Evolutionary conservation across 2,888 invertebrate genomes (phyloP).

Genomic region (Epirrhoe alternata): DNA sequence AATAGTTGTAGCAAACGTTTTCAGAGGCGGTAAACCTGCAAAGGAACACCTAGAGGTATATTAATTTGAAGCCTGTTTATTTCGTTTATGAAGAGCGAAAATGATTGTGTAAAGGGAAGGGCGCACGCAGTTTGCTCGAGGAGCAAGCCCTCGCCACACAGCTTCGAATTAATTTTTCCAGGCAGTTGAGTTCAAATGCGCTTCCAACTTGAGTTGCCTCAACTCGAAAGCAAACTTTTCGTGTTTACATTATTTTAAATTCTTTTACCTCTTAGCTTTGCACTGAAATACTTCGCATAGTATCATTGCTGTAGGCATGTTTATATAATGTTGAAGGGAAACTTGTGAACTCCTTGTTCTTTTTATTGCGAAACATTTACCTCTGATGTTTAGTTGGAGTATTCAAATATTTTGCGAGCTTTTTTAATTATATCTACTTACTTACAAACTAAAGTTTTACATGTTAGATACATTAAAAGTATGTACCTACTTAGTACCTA

Average conservation of each 20-base stretch:
- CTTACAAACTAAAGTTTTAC: no score
- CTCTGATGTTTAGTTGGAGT: slow-evolving; percentile 9
- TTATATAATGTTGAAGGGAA: slow-evolving; percentile 58
- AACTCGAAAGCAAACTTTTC: slow-evolving; percentile 82
- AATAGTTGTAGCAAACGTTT: slow-evolving; percentile 38
- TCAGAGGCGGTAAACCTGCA: slow-evolving; percentile 41
- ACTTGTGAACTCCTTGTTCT: slow-evolving; percentile 16
- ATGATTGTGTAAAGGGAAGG: slow-evolving; percentile 62
- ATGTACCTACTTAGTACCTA: background rate
- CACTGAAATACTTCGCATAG: slow-evolving; percentile 70
- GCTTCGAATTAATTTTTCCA: slow-evolving; percentile 82
- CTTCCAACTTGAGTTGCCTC: slow-evolving; percentile 77
- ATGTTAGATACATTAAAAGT: background rate
- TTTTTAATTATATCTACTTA: slow-evolving; percentile 3
- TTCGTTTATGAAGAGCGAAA: slow-evolving; percentile 63
- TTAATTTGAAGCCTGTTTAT: slow-evolving; percentile 62
- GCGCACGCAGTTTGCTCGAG: slow-evolving; percentile 48
- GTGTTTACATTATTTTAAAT: slow-evolving; percentile 82
- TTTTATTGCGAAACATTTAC: slow-evolving; percentile 20
- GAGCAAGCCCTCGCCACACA: slow-evolving; percentile 56
- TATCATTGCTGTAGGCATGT: slow-evolving; percentile 62
- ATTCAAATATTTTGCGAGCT: slow-evolving; percentile 9
- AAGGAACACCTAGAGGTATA: slow-evolving; percentile 51
- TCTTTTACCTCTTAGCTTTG: slow-evolving; percentile 76
- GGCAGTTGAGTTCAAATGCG: slow-evolving; percentile 82